phyloP scores from a whole-genome alignment of 2,797 vertebrate species.

The Vespertilio murinus region DNA sequence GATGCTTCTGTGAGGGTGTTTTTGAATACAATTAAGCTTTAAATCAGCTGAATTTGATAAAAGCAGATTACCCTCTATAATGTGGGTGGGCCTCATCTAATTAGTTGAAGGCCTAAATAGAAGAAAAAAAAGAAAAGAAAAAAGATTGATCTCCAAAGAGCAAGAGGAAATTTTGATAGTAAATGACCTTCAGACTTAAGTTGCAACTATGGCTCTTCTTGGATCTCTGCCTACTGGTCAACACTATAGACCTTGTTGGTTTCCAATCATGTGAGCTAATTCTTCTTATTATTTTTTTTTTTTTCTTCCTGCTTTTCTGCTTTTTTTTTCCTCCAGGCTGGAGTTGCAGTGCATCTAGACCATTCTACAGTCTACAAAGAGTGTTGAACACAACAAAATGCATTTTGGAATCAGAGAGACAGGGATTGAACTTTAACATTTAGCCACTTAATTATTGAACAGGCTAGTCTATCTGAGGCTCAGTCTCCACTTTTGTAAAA shows the following conservation, averaged over 20 bases:
- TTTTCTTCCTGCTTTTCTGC: too few species aligned
- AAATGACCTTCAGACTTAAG: not conserved
- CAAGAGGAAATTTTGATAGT: not conserved
- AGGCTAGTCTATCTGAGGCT: not conserved
- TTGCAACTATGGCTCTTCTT: not conserved
- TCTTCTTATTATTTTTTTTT: too few species aligned
- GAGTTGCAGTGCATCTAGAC: not conserved
- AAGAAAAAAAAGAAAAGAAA: too few species aligned
- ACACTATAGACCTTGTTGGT: not conserved
- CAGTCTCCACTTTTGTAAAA: not conserved
- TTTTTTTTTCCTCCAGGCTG: too few species aligned
- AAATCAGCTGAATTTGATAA: not conserved
- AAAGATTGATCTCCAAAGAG: not conserved
- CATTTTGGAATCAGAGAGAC: not conserved
- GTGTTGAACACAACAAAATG: not conserved
- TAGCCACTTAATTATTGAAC: not conserved
- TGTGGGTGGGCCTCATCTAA: not conserved
- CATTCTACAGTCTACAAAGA: not conserved
- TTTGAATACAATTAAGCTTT: not conserved
- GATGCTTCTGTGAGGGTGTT: not conserved
- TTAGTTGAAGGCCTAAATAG: not conserved
- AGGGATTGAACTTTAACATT: not conserved
- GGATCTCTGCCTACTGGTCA: not conserved
- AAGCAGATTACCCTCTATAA: not conserved
- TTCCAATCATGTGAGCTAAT: not conserved